phyloP scores from a whole-genome alignment of 2,113 vertebrate genomes.

The Catharus bicknelli region DNA sequence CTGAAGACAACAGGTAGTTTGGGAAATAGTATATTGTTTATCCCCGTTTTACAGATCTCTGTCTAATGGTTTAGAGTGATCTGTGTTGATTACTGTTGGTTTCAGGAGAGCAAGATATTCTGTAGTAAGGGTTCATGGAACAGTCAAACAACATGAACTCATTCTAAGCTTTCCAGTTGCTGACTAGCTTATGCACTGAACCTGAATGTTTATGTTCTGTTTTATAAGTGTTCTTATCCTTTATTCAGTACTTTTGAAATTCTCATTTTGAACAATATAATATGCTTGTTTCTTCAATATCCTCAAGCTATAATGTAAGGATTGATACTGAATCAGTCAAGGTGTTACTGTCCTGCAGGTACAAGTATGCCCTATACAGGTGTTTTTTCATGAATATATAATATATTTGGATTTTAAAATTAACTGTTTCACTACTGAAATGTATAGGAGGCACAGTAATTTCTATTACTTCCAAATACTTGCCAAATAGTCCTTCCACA shows the following conservation, averaged over 20 bases:
- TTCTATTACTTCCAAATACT: neutral
- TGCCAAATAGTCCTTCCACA: neutral
- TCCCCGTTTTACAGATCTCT: neutral
- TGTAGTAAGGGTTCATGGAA: neutral
- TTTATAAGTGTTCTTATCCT: neutral
- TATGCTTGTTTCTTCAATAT: constrained; percentile 16
- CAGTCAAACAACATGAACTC: neutral
- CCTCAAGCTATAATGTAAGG: neutral
- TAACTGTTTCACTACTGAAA: neutral
- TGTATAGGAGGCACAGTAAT: neutral
- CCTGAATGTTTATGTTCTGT: neutral
- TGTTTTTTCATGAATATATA: neutral
- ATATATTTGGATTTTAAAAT: neutral
- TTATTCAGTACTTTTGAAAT: constrained; percentile 21
- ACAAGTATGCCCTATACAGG: neutral
- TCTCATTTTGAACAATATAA: constrained; percentile 2
- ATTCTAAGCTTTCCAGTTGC: neutral
- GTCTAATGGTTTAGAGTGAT: neutral
- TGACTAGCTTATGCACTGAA: neutral
- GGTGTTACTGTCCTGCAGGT: neutral
- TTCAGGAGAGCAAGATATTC: neutral
- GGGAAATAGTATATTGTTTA: neutral
- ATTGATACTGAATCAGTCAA: constrained; percentile 15
- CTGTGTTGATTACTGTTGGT: neutral
- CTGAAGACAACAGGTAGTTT: neutral